Evolutionary conservation across 2,113 vertebrate genomes (phyloP).

Genomic region (Lonchura striata): DNA sequence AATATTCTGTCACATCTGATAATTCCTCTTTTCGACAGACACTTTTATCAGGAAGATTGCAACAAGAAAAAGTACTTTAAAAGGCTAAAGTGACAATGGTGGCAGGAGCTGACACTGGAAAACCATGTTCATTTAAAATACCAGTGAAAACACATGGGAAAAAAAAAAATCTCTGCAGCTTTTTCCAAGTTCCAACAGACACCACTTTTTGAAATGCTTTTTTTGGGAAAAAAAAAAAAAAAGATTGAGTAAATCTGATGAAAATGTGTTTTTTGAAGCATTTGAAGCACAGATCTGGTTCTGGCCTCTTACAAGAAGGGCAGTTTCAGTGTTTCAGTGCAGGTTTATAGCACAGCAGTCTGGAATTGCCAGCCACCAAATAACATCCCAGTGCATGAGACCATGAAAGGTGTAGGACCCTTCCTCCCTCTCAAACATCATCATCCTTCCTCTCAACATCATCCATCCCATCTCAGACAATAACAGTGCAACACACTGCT

Average conservation of each 20-base stretch:
- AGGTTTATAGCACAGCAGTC: not conserved
- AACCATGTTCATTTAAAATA: not conserved
- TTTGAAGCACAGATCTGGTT: not conserved
- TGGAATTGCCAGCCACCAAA: not conserved
- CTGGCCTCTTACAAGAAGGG: not conserved
- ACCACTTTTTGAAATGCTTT: not conserved
- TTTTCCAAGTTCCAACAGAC: not conserved
- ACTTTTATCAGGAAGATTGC: not conserved
- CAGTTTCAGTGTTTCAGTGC: not conserved
- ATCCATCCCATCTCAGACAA: no score
- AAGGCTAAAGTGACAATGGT: not conserved
- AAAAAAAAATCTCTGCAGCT: not conserved
- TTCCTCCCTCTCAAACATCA: not conserved
- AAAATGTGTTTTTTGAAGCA: not conserved
- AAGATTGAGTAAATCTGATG: not conserved
- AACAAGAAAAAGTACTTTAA: not conserved
- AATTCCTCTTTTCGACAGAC: not conserved
- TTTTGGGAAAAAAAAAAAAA: no score
- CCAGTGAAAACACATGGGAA: not conserved
- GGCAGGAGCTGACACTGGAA: not conserved
- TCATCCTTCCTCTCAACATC: no score
- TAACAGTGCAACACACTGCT: no score
- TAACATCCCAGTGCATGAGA: not conserved
- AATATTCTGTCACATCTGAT: not conserved
- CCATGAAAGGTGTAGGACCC: rapidly evolving